Evolutionary conservation across 1,140 invertebrate species (phyloP), one percentile per base, ranked within the genome.

Genomic region (Drosophila baimaii): DNA sequence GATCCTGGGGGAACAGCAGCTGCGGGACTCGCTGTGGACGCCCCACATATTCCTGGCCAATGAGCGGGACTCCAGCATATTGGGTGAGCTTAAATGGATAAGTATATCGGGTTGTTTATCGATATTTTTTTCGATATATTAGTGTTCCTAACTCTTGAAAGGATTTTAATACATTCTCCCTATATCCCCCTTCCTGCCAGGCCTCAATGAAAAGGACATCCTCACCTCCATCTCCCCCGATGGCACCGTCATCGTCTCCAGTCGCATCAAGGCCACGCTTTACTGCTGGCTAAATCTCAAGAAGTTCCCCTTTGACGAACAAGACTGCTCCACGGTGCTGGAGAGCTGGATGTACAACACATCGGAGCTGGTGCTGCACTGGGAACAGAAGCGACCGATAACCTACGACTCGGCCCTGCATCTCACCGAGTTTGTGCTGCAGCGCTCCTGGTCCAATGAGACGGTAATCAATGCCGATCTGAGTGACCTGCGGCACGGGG

Each of bases 261-360:
- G 95, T 13, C 91, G 96, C 79, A 94, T 97, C 90, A 96, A 96
- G 90, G 95, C 95, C 0, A 95, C 95, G 2, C 93, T 97, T 0
- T 96, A 96, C 68, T 97, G 96, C 81, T 96, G 96, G 93, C 95
- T 97, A 92, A 94, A 96, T 81, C 90, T 97, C 21, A 94, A 96
- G 91, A 97, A 97, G 89, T 97, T 97, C 81, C 96, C 96, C 2
- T 97, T 97, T 77, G 96, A 97, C 79, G 94, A 95, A 43, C 96
- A 97, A 91, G 93, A 94, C 27, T 97, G 96, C 88, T 95, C 95
- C 37, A 93, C 97, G 37, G 94, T 95, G 35, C 94, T 97, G 49
- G 96, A 96, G 91, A 97, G 96, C 83, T 97, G 96, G 96, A 96
- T 96, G 78, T 95, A 97, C 88, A 96, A 96, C 80, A 94, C 95